Conservation (phyloP, 2,113 vertebrate species). For the Oxygymnocypris stewartii region DNA sequence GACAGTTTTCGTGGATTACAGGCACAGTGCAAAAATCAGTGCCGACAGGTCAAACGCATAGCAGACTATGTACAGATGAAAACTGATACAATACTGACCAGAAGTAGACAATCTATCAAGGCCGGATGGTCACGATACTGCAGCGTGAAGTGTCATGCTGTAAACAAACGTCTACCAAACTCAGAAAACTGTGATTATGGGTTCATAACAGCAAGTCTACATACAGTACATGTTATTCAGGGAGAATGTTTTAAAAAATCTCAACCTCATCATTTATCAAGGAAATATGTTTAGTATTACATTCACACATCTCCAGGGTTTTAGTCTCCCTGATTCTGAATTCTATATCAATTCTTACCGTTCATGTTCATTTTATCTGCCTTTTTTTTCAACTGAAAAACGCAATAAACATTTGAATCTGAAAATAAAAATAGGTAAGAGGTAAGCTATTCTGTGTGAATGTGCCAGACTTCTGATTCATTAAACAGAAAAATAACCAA, state of each 20-base stretch:
- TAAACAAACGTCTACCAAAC: background rate
- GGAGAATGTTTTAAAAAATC: background rate
- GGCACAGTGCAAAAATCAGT: conserved; percentile 67
- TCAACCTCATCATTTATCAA: background rate
- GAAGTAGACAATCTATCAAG: conserved; percentile 2
- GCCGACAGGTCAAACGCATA: conserved; percentile 52
- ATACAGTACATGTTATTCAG: background rate
- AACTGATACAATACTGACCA: conserved; percentile 47
- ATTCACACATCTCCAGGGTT: conserved; percentile 22
- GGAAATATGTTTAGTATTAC: conserved; percentile 8
- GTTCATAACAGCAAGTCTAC: background rate
- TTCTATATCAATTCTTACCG: background rate
- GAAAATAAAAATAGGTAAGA: background rate
- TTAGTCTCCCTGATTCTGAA: background rate
- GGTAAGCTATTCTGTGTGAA: background rate
- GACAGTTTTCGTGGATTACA: conserved; percentile 64
- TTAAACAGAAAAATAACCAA: background rate
- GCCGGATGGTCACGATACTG: conserved; percentile 12
- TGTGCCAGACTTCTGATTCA: background rate
- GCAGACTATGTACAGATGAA: conserved; percentile 51
- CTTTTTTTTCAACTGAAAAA: background rate
- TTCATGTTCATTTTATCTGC: background rate
- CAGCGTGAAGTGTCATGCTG: background rate
- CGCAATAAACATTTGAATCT: background rate
- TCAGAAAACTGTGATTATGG: background rate